Conservation (phyloP, 2,113 vertebrate species). For the Stercorarius parasiticus region DNA sequence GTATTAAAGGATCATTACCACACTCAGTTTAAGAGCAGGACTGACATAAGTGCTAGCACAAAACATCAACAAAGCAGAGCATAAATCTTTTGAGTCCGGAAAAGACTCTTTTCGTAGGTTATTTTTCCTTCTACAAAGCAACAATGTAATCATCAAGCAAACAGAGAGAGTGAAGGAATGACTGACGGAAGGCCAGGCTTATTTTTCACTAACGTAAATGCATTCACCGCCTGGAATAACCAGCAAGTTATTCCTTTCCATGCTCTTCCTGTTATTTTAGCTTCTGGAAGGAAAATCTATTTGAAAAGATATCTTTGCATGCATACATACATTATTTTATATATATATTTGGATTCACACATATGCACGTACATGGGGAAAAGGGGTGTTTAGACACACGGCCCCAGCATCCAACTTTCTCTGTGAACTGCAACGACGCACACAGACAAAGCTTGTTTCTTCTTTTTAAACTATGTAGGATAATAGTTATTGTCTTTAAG, state of each 20-base stretch:
- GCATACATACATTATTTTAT: not conserved
- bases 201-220: not conserved
- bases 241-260: not conserved
- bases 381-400: not conserved
- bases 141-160: conserved; percentile 46
- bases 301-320: not conserved
- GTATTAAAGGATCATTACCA: conserved; percentile 2
- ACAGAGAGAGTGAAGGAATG: not conserved
- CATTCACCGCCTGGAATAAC: not conserved
- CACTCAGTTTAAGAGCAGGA: not conserved
- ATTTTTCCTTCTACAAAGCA: not conserved
- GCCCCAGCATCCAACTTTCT: not conserved
- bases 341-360: not conserved
- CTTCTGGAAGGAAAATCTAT: not conserved
- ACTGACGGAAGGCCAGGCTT: not conserved
- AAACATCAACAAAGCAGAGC: conserved; percentile 25
- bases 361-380: not conserved
- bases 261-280: conserved; percentile 22
- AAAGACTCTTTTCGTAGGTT: not conserved
- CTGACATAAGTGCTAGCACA: conserved; percentile 23
- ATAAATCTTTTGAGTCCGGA: conserved; percentile 37
- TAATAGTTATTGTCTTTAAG: not conserved
- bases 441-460: not conserved
- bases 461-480: not conserved
- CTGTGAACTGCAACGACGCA: not conserved